These are phyloP conservation scores for Acanthis flammea DNA, from an alignment of 2,797 vertebrate species.

Conservation along the genomic window DNA sequence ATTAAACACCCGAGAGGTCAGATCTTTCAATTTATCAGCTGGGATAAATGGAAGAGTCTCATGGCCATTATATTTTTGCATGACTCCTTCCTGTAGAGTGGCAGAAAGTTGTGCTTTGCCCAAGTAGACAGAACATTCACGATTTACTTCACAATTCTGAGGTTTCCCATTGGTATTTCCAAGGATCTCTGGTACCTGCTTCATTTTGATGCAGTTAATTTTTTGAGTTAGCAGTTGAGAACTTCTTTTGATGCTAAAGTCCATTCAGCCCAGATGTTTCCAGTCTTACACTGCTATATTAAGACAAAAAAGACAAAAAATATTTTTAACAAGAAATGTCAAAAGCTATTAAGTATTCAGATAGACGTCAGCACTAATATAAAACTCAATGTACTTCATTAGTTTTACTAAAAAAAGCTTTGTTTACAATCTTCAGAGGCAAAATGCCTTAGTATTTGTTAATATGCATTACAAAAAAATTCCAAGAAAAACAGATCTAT, in stretches of 20 bases:
- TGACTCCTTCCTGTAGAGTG: constrained; percentile 87
- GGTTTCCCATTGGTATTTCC: constrained; percentile 81
- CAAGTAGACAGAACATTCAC: constrained; percentile 87
- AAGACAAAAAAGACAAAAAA: constrained; percentile 50
- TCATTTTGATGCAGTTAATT: constrained; percentile 89
- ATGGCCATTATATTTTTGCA: constrained; percentile 88
- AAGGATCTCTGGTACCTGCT: constrained; percentile 89
- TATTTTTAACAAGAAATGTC: neutral
- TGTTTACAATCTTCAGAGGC: neutral
- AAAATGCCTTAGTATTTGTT: neutral
- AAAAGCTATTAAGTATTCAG: neutral
- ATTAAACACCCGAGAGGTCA: constrained; percentile 91
- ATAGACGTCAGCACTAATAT: neutral
- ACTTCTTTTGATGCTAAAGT: constrained; percentile 85
- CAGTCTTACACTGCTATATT: constrained; percentile 74
- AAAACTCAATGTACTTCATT: neutral
- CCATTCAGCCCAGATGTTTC: constrained; percentile 79
- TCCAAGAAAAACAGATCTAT: neutral
- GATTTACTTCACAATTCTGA: constrained; percentile 80
- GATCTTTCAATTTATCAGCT: constrained; percentile 88
- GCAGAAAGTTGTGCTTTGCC: constrained; percentile 89
- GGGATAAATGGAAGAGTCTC: constrained; percentile 79
- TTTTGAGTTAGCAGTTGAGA: constrained; percentile 86
- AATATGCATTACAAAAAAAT: neutral
- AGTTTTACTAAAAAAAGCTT: neutral